phyloP scores from a whole-genome alignment of 2,797 vertebrate species.

The Trachops cirrhosus region DNA sequence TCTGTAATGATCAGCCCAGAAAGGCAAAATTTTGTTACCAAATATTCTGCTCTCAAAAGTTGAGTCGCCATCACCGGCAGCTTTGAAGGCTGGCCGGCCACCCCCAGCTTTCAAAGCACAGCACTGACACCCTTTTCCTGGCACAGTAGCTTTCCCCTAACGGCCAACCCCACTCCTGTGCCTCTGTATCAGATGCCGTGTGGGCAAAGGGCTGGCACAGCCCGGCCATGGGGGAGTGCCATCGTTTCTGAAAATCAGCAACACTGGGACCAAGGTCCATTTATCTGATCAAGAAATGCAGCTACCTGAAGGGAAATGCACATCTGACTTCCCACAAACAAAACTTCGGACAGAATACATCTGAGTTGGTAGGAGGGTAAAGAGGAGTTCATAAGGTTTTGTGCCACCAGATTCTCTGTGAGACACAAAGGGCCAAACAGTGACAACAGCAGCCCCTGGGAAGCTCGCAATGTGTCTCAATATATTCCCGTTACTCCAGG shows the following conservation, averaged over 20 bases:
- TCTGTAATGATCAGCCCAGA: background rate
- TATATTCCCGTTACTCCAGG: background rate
- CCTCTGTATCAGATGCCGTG: background rate
- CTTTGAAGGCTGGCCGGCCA: background rate
- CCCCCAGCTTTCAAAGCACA: background rate
- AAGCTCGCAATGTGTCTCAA: accelerated
- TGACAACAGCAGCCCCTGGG: too few relatives aligned
- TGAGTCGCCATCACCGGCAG: background rate
- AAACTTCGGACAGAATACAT: background rate
- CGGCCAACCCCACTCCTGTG: background rate
- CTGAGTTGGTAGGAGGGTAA: background rate
- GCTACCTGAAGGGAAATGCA: background rate
- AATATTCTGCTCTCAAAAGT: slow-evolving; percentile 17
- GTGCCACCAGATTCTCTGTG: background rate
- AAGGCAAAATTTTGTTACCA: background rate
- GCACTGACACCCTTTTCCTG: background rate
- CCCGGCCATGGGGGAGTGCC: background rate
- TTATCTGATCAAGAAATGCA: background rate
- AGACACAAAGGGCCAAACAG: background rate
- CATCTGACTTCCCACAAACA: background rate
- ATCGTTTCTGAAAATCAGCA: background rate
- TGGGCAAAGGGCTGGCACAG: background rate
- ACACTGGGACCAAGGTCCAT: background rate
- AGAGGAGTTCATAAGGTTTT: background rate
- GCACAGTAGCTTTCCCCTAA: background rate